Evolutionary conservation across 2,113 vertebrate species (phyloP).

Genomic region (Mellivora capensis): DNA sequence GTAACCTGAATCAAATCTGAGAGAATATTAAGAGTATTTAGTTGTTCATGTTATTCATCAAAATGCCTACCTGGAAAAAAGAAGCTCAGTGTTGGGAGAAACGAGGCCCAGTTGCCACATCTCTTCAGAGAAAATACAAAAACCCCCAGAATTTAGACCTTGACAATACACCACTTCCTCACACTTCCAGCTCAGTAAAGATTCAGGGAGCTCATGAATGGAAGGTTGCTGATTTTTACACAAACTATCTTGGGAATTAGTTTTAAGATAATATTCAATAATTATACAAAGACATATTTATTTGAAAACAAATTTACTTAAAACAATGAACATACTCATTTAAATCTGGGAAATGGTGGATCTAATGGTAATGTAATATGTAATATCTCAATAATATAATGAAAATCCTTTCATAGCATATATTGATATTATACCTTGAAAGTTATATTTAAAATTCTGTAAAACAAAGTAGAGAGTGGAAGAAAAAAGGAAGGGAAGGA

Average conservation of each 20-base stretch:
- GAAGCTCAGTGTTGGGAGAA: neutral
- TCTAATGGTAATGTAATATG: neutral
- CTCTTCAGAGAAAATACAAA: neutral
- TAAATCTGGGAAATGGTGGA: neutral
- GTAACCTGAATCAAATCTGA: neutral
- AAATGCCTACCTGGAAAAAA: neutral
- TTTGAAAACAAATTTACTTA: constrained; percentile 12
- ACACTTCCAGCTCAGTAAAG: neutral
- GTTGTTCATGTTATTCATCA: neutral
- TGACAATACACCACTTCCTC: neutral
- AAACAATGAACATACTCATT: neutral
- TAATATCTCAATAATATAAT: neutral
- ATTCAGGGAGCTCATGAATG: neutral
- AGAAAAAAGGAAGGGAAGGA: neutral
- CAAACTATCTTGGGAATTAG: neutral
- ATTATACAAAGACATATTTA: neutral
- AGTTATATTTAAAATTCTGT: neutral
- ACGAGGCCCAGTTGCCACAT: neutral
- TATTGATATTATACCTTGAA: neutral
- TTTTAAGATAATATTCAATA: neutral
- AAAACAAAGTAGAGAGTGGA: neutral
- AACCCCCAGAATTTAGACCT: neutral
- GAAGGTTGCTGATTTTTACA: neutral
- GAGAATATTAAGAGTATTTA: neutral
- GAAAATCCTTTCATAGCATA: neutral